Conservation (phyloP, 2,113 vertebrate species). For the Pavo muticus region DNA sequence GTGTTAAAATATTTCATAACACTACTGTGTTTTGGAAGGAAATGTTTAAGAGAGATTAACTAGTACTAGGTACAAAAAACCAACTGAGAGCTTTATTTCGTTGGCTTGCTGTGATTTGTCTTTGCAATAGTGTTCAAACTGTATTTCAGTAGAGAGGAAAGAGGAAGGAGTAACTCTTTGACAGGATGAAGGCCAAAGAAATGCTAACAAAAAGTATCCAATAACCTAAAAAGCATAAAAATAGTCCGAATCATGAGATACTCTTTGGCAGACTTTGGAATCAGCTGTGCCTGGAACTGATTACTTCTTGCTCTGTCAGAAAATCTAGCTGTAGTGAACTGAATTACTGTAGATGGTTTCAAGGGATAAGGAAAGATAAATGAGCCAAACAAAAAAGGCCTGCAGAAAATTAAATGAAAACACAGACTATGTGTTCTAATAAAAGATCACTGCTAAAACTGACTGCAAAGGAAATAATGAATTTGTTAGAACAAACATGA, state of each 20-base stretch:
- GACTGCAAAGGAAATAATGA: constrained; percentile 24
- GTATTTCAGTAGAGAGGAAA: not conserved
- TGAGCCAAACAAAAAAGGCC: constrained; percentile 59
- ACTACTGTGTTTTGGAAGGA: not conserved
- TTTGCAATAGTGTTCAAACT: not conserved
- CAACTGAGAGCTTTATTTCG: not conserved
- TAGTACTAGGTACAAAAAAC: not conserved
- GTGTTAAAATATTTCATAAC: not conserved
- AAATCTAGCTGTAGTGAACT: constrained; percentile 23
- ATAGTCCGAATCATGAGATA: not conserved
- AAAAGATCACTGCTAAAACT: not conserved
- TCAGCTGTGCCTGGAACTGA: not conserved
- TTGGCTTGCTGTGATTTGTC: not conserved
- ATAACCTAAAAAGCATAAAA: not conserved
- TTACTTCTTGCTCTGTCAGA: constrained; percentile 37
- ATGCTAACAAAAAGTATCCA: not conserved
- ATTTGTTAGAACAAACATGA: constrained; percentile 11
- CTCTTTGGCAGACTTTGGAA: not conserved
- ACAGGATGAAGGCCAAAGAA: not conserved
- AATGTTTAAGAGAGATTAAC: not conserved
- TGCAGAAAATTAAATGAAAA: constrained; percentile 77
- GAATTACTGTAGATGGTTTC: constrained; percentile 55
- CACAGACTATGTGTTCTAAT: constrained; percentile 48
- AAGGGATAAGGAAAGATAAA: constrained; percentile 75
- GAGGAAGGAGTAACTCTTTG: not conserved